Base-by-base conservation (phyloP, 2,888 invertebrate species). In the Unio delphinus region DNA sequence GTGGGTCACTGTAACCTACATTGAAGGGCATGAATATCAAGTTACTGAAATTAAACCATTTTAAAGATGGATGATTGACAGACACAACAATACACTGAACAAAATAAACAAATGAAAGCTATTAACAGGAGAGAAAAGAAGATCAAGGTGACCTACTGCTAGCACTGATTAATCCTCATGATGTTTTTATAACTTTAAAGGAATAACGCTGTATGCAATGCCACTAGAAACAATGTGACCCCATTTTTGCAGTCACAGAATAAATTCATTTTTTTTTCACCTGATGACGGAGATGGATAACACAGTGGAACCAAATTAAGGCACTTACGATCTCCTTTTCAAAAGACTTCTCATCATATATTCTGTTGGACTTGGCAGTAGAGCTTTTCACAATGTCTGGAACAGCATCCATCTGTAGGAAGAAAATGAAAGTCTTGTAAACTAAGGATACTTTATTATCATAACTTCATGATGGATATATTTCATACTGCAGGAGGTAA, bases 261-360 rank as follows among this genome's bases (percentile, higher is more conserved):
- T 59, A 67, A 58, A 67, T 18, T 45, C n/a, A 34, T 45, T 7
- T 45, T 17, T 64, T 64, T 64, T 26, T 55, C n/a, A 30, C n/a
- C 3, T 55, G 28, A 23, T 45, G 20, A 5, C 4, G 54, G 30
- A 59, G 20, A n/a, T 20, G 20, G 17, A 30, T 66, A 60, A 7
- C 15, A 57, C 6, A 55, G 0, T 8, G 23, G 7, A 17, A 2
- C 55, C 15, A 23, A 65, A 57, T 28, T 59, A 59, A 11, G 15
- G 45, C 45, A 83, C 87, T 82, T 75, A 86, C 87, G 78, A 89
- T 87, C 77, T 89, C 89, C 73, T 87, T 94, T 89, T 97, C 97
- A 79, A 97, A 96, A 63, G 96, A 95, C 81, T 93, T 93, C 86
- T 94, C 94, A 68, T 94, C 95, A 84, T 94, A 93, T n/a, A 63